Evolutionary conservation across 2,113 vertebrate genomes (phyloP).

Genomic region (Salvelinus alpinus): DNA sequence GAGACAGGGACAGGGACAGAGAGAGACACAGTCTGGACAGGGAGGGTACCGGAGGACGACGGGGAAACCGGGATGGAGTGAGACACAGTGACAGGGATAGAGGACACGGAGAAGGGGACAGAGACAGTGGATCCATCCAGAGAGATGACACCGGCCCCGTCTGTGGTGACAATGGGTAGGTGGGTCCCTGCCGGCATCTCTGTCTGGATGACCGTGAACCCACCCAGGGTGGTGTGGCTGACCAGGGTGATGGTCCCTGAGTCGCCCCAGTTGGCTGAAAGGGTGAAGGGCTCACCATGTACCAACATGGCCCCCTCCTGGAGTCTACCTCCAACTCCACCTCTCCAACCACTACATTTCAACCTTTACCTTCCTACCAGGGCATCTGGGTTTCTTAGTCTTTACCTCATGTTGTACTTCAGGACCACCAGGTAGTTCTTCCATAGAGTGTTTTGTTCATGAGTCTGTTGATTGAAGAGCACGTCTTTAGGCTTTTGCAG

Average conservation of each 20-base stretch:
- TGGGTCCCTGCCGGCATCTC: constrained; percentile 78
- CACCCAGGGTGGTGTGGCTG: constrained; percentile 75
- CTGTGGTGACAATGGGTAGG: constrained; percentile 71
- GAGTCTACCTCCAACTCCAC: constrained; percentile 26
- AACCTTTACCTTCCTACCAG: constrained; percentile 12
- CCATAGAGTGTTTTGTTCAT: constrained; percentile 93
- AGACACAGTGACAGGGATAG: too few species aligned
- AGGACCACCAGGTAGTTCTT: constrained; percentile 95
- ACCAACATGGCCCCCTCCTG: constrained; percentile 15
- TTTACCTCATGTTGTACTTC: constrained; percentile 80
- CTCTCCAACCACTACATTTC: neutral
- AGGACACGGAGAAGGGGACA: constrained; percentile 49
- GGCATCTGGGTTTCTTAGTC: constrained; percentile 54
- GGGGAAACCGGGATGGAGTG: constrained; percentile 37
- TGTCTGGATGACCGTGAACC: constrained; percentile 82
- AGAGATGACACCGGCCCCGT: constrained; percentile 52
- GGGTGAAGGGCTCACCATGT: constrained; percentile 49
- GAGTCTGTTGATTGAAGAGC: constrained; percentile 74
- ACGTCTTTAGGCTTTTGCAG: constrained; percentile 43
- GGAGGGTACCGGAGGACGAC: too few species aligned
- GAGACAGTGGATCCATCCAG: constrained; percentile 60
- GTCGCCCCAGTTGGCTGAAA: constrained; percentile 66
- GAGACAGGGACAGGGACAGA: constrained; percentile 30
- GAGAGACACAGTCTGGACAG: neutral
- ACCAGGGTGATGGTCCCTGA: constrained; percentile 69